These are phyloP conservation scores for Genyomyrus donnyi DNA, from an alignment of 2,113 vertebrate species.

Conservation along the genomic window DNA sequence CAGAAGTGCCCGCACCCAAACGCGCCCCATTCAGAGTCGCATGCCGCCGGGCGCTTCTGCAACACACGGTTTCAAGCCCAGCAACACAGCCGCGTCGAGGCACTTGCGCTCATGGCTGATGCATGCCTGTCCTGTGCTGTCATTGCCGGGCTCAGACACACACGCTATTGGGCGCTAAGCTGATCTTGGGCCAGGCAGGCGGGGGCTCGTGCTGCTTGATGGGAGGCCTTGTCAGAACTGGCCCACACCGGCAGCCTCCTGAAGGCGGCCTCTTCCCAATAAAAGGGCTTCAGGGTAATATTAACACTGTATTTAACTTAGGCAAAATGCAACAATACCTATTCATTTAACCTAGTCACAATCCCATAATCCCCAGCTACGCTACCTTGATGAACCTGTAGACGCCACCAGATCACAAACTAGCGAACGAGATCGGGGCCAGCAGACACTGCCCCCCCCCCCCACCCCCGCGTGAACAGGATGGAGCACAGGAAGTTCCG, in stretches of 20 bases:
- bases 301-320: not conserved
- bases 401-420: not conserved
- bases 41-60: constrained; percentile 12
- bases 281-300: not conserved
- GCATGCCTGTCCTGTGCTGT: not conserved
- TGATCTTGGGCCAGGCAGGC: not conserved
- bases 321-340: not conserved
- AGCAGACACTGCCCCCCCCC: not conserved
- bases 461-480: not conserved
- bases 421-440: not conserved
- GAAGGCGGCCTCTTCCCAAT: not conserved
- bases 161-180: not conserved
- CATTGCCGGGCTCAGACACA: not conserved
- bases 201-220: not conserved
- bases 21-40: not conserved
- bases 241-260: not conserved
- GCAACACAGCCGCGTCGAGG: not conserved
- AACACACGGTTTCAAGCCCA: not conserved
- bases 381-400: not conserved
- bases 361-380: not conserved
- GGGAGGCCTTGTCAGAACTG: not conserved
- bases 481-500: not conserved
- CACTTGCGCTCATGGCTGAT: not conserved
- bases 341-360: not conserved
- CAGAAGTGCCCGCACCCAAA: not conserved